Percentiles rank a stretch among this genome's conserved stretches.
These are phyloP conservation scores for Calliopsis andreniformis DNA, from an alignment of 1,140 invertebrate species.

Conservation along the genomic window DNA sequence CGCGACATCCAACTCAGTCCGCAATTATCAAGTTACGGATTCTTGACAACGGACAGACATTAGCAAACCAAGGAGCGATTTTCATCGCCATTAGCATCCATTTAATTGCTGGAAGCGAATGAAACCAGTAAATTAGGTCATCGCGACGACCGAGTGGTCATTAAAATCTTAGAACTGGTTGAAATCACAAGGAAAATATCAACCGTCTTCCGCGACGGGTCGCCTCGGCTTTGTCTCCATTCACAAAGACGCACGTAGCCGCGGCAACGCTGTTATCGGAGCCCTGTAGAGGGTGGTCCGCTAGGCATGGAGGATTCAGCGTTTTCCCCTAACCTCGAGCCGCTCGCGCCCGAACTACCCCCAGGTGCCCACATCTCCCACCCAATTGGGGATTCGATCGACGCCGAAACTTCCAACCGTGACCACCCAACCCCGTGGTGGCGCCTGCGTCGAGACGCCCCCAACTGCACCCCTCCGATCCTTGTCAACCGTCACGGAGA, in stretches of 20 bases:
- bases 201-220: conserved; percentile 8
- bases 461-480: conserved; percentile 4
- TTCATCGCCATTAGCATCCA: background rate
- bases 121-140: conserved; percentile 10
- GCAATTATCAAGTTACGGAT: background rate
- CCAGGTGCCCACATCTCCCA: conserved; percentile 63
- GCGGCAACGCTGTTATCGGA: conserved; percentile 47
- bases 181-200: conserved; percentile 30
- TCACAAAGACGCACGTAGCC: conserved; percentile 46
- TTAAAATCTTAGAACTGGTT: conserved; percentile 8
- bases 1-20: no score
- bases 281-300: conserved; percentile 19
- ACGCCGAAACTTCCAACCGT: conserved; percentile 64
- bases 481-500: conserved; percentile 51
- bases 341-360: conserved; percentile 35
- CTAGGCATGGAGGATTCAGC: conserved; percentile 41
- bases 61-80: background rate
- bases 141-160: conserved; percentile 17
- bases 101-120: background rate
- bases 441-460: conserved; percentile 57
- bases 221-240: conserved; percentile 46
- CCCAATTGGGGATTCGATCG: conserved; percentile 76
- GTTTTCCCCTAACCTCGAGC: conserved; percentile 52
- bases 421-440: conserved; percentile 57
- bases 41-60: background rate